A percentile compares a stretch with the other conserved stretches of the same genome.
phyloP scores from a whole-genome alignment of 2,797 vertebrate genomes.

The Sebastiscus albofasciatus region DNA sequence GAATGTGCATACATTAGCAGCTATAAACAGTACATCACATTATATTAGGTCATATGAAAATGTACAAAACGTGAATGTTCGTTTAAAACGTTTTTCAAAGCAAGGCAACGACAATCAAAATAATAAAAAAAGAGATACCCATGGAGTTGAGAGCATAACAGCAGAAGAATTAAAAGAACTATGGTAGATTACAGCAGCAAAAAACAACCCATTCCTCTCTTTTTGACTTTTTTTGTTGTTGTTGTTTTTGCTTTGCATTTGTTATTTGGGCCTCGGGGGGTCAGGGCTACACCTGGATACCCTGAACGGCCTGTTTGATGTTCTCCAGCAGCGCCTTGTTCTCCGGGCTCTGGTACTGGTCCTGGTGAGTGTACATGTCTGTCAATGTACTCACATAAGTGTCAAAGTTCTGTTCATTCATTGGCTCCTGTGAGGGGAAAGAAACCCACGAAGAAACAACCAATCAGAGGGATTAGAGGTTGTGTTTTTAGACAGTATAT shows the following conservation, averaged over 20 bases:
- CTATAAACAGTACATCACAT: constrained; percentile 98
- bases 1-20: constrained; percentile 97
- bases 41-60: constrained; percentile 98
- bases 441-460: constrained; percentile 34
- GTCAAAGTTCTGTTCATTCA: constrained; percentile 99
- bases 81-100: constrained; percentile 91
- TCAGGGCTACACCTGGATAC: constrained; percentile 94
- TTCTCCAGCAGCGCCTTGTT: constrained; percentile 99
- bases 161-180: constrained; percentile 81
- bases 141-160: constrained; percentile 72
- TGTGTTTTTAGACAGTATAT: neutral
- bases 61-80: constrained; percentile 97
- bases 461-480: constrained; percentile 16
- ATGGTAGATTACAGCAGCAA: constrained; percentile 93
- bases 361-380: constrained; percentile 99
- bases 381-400: constrained; percentile 99
- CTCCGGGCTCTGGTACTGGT: constrained; percentile 99
- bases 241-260: constrained; percentile 71
- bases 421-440: constrained; percentile 90
- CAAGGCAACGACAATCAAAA: constrained; percentile 89
- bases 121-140: constrained; percentile 76
- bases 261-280: constrained; percentile 66
- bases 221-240: constrained; percentile 32
- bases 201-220: constrained; percentile 83
- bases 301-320: constrained; percentile 99